Evolutionary conservation across 2,797 vertebrate genomes (phyloP).

Genomic region (Apogon talboti): DNA sequence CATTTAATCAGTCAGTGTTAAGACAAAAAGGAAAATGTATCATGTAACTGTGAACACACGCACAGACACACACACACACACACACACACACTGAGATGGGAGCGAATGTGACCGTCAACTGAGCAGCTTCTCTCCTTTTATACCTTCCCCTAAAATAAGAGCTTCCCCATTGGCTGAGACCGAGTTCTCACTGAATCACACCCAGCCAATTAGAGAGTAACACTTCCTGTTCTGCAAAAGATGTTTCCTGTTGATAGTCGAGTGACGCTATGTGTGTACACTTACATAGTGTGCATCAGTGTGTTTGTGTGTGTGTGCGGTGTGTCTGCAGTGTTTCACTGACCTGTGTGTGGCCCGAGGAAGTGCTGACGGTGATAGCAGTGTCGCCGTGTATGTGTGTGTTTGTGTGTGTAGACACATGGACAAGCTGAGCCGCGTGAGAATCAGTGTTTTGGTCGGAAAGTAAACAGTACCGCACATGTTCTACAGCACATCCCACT

Average conservation of each 20-base stretch:
- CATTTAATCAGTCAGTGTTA: conserved; percentile 5
- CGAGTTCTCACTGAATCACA: conserved; percentile 81
- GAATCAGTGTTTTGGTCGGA: conserved; percentile 68
- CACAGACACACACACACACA: conserved; percentile 19
- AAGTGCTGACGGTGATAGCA: conserved; percentile 69
- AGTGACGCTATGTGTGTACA: conserved; percentile 30
- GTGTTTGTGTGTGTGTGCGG: conserved; percentile 5
- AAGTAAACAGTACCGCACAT: conserved; percentile 60
- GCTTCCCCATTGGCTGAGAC: conserved; percentile 81
- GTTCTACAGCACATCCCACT: conserved; percentile 23
- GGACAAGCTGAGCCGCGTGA: too few relatives aligned
- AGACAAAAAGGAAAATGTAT: conserved; percentile 22
- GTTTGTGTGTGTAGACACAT: conserved; percentile 23
- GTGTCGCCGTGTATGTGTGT: conserved; percentile 33
- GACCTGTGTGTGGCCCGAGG: conserved; percentile 64
- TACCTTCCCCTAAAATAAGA: conserved; percentile 91
- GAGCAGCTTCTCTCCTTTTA: conserved; percentile 79
- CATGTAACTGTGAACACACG: conserved; percentile 15
- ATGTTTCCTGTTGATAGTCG: conserved; percentile 94
- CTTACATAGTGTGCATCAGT: conserved; percentile 10
- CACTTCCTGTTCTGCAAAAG: conserved; percentile 90
- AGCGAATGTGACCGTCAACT: conserved; percentile 39
- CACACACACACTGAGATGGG: conserved; percentile 12
- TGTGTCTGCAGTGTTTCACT: conserved; percentile 56
- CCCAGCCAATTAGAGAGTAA: conserved; percentile 82